Evolutionary conservation across 1,140 invertebrate genomes (phyloP).

Genomic region (Hycleus phaleratus): DNA sequence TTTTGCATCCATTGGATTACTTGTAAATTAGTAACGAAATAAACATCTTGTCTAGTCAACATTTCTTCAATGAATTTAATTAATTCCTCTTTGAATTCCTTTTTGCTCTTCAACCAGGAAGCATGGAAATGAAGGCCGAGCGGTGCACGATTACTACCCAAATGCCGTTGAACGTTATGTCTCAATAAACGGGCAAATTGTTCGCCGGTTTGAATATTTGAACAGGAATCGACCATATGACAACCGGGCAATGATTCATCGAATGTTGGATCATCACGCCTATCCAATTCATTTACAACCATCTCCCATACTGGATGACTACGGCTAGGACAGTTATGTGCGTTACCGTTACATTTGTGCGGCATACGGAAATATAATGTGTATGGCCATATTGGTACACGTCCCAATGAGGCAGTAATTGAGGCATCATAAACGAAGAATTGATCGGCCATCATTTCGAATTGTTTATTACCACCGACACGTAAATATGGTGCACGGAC

Average conservation of each 20-base stretch:
- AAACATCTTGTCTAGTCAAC: conserved; percentile 81
- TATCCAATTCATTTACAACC: conserved; percentile 90
- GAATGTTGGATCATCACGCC: conserved; percentile 83
- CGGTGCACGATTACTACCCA: conserved; percentile 85
- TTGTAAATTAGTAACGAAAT: conserved; percentile 89
- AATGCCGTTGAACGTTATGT: conserved; percentile 92
- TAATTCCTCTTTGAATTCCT: conserved; percentile 84
- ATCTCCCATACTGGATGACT: conserved; percentile 93
- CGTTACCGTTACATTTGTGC: conserved; percentile 89
- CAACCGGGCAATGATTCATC: conserved; percentile 87
- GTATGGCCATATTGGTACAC: conserved; percentile 92
- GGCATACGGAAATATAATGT: conserved; percentile 93
- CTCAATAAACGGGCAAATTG: conserved; percentile 79
- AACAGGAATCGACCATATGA: conserved; percentile 90
- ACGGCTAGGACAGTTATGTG: conserved; percentile 82
- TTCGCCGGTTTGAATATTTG: conserved; percentile 81
- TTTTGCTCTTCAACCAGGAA: conserved; percentile 91
- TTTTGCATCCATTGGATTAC: conserved; percentile 98
- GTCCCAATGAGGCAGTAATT: conserved; percentile 80
- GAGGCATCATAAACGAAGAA: conserved; percentile 92
- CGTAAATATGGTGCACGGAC: conserved; percentile 83
- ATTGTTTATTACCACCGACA: conserved; percentile 90
- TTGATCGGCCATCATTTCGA: conserved; percentile 93
- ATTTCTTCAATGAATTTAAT: conserved; percentile 93
- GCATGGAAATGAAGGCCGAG: conserved; percentile 93